Conservation (phyloP, 2,888 invertebrate genomes). For the Drosophila anomelani region DNA sequence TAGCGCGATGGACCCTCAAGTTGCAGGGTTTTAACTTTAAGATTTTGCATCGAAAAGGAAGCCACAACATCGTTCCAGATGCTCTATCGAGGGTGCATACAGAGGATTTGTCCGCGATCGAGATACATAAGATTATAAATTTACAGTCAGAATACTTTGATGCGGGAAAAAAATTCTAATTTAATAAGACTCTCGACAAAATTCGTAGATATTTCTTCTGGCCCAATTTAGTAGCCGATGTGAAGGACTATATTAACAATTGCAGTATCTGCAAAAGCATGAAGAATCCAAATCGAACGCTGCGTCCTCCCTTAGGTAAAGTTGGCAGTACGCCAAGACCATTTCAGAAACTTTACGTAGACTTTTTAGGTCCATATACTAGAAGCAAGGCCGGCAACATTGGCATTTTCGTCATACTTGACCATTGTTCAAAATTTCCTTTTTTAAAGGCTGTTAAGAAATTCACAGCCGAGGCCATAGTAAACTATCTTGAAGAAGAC, state of each 20-base stretch:
- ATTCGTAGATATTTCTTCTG: constrained; percentile 3
- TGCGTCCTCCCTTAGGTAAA: neutral
- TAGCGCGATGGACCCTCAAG: no score
- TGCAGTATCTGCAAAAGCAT: constrained; percentile 1
- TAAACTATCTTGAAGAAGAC: neutral
- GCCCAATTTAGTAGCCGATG: constrained; percentile 1
- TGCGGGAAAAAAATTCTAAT: no score
- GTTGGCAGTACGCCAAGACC: neutral
- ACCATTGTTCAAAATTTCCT: neutral
- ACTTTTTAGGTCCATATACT: constrained; percentile 4
- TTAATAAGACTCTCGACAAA: no score
- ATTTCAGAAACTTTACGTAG: neutral
- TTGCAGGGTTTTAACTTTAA: no score
- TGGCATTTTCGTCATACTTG: neutral
- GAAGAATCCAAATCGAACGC: neutral
- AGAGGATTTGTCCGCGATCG: no score
- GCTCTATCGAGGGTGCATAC: no score
- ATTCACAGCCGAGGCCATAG: neutral
- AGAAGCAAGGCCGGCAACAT: neutral
- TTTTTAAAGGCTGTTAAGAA: constrained; percentile 1
- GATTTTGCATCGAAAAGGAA: no score
- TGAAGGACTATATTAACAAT: neutral
- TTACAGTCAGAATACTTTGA: no score
- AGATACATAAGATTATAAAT: no score
- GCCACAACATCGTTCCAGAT: no score